These are phyloP conservation scores for Micromussa lordhowensis DNA, from an alignment of 92 coral and sea anemone species.

Conservation along the genomic window DNA sequence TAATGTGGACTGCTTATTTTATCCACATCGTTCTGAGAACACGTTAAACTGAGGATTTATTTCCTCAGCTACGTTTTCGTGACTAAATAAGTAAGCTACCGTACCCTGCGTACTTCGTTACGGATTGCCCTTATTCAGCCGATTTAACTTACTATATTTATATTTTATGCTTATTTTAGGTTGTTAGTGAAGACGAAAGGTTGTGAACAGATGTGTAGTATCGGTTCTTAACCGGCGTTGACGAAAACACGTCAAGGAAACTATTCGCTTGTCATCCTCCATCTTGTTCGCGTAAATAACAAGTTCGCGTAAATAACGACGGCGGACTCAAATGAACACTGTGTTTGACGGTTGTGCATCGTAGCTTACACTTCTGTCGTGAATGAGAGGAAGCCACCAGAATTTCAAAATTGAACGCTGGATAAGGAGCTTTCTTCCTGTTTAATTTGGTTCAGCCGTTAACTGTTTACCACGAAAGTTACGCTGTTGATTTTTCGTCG, in stretches of 20 bases:
- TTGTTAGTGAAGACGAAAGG: slow-evolving; percentile 17
- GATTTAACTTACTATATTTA: slow-evolving; percentile 9
- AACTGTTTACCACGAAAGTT: not conserved
- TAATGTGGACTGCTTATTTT: not conserved
- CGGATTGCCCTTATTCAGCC: not conserved
- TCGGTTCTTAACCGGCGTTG: slow-evolving; percentile 18
- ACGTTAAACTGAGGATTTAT: not conserved
- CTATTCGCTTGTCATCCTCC: slow-evolving; percentile 3
- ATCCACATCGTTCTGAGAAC: not conserved
- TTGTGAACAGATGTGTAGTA: slow-evolving; percentile 24
- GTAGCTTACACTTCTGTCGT: not conserved
- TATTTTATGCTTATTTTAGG: slow-evolving; percentile 23
- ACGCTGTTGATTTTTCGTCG: slow-evolving; percentile 30
- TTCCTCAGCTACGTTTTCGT: not conserved
- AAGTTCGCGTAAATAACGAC: not conserved
- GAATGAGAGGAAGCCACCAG: not conserved
- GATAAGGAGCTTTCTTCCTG: not conserved
- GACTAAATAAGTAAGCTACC: not conserved
- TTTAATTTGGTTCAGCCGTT: not conserved
- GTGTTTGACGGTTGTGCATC: not conserved
- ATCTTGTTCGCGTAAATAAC: not conserved
- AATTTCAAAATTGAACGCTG: not conserved
- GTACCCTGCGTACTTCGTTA: not conserved
- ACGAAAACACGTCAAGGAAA: slow-evolving; percentile 11
- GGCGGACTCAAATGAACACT: not conserved